Conservation (phyloP, 2,888 invertebrate genomes). For the Clepsis dumicolana region DNA sequence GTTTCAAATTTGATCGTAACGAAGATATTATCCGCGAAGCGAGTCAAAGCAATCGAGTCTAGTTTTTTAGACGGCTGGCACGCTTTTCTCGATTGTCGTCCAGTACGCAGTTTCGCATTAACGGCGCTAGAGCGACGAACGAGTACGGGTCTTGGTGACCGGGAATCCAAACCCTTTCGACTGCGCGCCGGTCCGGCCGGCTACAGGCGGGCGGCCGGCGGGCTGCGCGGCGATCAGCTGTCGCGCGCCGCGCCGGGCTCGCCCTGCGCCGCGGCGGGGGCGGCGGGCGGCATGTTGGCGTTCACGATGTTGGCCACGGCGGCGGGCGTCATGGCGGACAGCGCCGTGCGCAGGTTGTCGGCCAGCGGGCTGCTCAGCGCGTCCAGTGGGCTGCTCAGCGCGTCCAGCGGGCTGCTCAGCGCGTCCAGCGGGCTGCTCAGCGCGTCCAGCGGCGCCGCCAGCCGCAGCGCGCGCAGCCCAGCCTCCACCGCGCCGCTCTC, state of each 20-base stretch:
- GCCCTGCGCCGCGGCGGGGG: too few relatives aligned
- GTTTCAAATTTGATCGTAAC: too few relatives aligned
- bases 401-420: constrained; percentile 44
- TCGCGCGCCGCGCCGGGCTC: constrained; percentile 21
- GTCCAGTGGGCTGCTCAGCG: constrained; percentile 43
- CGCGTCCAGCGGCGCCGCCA: constrained; percentile 42
- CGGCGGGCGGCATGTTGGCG: constrained; percentile 43
- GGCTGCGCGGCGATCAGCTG: constrained; percentile 41
- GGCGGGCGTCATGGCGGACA: constrained; percentile 68
- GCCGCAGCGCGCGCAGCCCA: constrained; percentile 47
- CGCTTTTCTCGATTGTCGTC: too few relatives aligned
- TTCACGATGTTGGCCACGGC: constrained; percentile 62
- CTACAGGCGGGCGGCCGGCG: background rate
- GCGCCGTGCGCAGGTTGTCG: constrained; percentile 72
- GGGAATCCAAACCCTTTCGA: too few relatives aligned
- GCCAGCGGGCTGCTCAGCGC: constrained; percentile 58
- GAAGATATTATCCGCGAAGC: too few relatives aligned
- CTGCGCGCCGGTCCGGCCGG: too few relatives aligned
- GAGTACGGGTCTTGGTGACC: too few relatives aligned
- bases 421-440: constrained; percentile 44
- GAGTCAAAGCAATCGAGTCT: too few relatives aligned
- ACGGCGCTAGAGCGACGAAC: too few relatives aligned
- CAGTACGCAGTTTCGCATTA: too few relatives aligned
- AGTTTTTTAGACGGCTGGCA: too few relatives aligned
- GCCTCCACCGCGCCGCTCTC: constrained; percentile 36